Conservation (phyloP, 1,140 invertebrate genomes). For the Drosophila prosaltans region DNA sequence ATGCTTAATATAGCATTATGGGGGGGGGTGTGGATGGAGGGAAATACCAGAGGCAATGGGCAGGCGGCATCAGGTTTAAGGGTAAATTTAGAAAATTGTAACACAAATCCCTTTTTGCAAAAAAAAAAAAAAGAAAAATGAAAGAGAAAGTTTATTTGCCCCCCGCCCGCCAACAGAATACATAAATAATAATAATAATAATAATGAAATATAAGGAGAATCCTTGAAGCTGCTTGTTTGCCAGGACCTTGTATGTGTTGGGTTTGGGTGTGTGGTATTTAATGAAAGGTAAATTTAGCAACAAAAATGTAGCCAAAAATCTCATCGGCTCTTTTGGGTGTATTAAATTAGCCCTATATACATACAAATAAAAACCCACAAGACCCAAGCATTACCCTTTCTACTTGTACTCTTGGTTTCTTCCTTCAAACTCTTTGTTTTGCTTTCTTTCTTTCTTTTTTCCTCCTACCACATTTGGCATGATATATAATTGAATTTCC, state of each 20-base stretch:
- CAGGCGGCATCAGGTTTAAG: slow-evolving; percentile 15
- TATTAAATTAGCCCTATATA: background rate
- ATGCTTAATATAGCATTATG: slow-evolving; percentile 62
- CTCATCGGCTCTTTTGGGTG: background rate
- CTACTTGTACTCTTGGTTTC: background rate
- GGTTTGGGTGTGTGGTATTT: background rate
- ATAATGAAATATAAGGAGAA: slow-evolving; percentile 31
- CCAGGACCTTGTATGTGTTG: background rate
- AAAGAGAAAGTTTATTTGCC: background rate
- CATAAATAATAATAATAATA: slow-evolving; percentile 41
- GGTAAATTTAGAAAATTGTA: slow-evolving; percentile 71
- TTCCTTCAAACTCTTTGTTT: background rate
- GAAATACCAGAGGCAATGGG: background rate
- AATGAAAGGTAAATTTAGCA: slow-evolving; percentile 58
- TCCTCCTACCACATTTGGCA: slow-evolving; percentile 4
- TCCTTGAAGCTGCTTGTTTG: slow-evolving; percentile 57
- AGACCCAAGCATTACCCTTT: slow-evolving; percentile 8
- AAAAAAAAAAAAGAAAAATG: background rate
- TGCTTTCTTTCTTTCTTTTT: background rate
- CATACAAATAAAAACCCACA: background rate
- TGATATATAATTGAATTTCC: slow-evolving; percentile 55
- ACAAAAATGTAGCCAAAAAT: slow-evolving; percentile 22
- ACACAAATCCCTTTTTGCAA: slow-evolving; percentile 25
- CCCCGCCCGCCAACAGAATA: slow-evolving; percentile 1
- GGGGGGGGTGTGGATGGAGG: background rate